Evolutionary conservation across 1,140 invertebrate species (phyloP).

Genomic region (Stenopsyche tienmushanensis): DNA sequence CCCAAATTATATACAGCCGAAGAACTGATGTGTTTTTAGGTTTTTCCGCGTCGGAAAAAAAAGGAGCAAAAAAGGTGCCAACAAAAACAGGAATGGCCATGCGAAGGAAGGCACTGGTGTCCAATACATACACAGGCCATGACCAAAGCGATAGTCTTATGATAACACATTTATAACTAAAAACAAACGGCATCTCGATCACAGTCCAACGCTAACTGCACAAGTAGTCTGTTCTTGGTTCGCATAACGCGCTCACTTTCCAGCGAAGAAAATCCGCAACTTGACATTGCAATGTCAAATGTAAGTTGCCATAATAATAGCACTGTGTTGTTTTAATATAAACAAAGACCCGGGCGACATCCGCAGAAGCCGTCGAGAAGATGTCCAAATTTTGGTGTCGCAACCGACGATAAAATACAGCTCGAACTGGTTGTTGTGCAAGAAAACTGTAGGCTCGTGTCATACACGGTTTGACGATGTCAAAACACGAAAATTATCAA

Average conservation of each 20-base stretch:
- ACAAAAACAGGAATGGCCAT: no score
- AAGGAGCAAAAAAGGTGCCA: not conserved
- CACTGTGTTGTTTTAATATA: not conserved
- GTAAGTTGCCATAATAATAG: not conserved
- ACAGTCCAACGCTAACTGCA: conserved; percentile 31
- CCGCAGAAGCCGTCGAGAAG: not conserved
- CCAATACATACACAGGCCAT: no score
- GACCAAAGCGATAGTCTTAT: no score
- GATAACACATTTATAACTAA: conserved; percentile 32
- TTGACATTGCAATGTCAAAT: not conserved
- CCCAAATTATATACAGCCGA: no score
- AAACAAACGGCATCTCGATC: conserved; percentile 12
- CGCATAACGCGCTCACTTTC: no score
- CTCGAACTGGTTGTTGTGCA: not conserved
- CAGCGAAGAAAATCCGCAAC: no score
- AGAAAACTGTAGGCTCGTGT: no score
- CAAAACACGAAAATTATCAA: not conserved
- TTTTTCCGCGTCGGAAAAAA: not conserved
- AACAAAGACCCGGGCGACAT: not conserved
- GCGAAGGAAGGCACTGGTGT: no score
- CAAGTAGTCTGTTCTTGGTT: no score
- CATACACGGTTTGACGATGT: not conserved
- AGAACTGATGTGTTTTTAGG: no score
- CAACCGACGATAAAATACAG: not conserved
- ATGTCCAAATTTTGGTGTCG: not conserved